phyloP scores from a whole-genome alignment of 2,113 vertebrate genomes.

The Saccopteryx leptura region DNA sequence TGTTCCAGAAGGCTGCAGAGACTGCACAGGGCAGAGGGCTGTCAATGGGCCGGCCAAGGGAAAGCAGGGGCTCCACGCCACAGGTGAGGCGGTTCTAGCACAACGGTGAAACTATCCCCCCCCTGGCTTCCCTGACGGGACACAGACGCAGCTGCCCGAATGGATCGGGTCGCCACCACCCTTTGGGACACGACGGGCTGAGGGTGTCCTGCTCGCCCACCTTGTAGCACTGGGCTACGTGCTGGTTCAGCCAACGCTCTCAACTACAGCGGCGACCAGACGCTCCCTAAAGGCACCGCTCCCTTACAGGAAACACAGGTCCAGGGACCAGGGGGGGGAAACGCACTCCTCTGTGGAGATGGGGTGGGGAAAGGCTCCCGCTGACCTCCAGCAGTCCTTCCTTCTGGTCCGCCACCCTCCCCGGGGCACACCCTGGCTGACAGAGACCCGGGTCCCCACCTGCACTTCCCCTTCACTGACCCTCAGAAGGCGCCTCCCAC shows the following conservation, averaged over 20 bases:
- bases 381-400: background rate
- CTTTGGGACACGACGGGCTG: conserved; percentile 68
- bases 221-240: background rate
- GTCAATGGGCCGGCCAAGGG: background rate
- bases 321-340: background rate
- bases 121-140: background rate
- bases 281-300: background rate
- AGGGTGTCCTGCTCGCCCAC: conserved; percentile 55
- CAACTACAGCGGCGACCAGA: background rate
- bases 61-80: background rate
- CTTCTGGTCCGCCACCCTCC: background rate
- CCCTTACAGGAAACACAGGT: background rate
- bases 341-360: background rate
- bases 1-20: background rate
- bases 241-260: background rate
- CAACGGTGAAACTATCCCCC: conserved; percentile 23
- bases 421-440: background rate
- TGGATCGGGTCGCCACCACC: conserved; percentile 33
- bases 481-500: background rate
- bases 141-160: conserved; percentile 60
- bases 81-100: background rate
- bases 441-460: background rate
- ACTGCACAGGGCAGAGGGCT: background rate
- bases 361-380: background rate
- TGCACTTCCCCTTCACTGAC: no score